Percentiles rank a stretch among this genome's conserved stretches.
Conservation (phyloP, 2,113 vertebrate genomes). For the Catagonus wagneri region DNA sequence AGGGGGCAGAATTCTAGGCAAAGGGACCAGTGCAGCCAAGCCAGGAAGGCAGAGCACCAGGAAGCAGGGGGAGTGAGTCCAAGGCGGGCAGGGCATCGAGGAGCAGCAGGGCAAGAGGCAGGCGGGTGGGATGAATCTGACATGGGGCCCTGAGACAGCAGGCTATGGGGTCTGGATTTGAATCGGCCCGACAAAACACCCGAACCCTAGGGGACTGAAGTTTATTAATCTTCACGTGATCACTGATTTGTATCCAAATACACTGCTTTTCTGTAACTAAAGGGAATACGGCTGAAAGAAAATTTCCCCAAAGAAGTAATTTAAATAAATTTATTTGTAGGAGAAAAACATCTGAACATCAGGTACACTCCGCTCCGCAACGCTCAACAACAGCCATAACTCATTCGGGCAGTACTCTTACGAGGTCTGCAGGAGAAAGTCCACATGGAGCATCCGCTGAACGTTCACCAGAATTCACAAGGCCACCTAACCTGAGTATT, state of each 20-base stretch:
- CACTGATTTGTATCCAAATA: not conserved
- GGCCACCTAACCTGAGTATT: conserved; percentile 53
- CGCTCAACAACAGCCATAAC: conserved; percentile 66
- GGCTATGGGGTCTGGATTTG: too few species aligned
- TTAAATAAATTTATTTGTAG: conserved; percentile 79
- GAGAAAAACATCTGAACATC: conserved; percentile 66
- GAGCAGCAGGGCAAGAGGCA: too few species aligned
- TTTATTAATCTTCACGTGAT: not conserved
- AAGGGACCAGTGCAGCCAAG: too few species aligned
- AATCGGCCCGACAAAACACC: not conserved
- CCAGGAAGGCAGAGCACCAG: not conserved
- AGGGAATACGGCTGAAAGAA: conserved; percentile 39
- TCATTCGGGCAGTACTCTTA: conserved; percentile 54
- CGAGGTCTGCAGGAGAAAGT: not conserved
- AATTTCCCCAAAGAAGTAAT: not conserved
- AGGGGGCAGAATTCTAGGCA: not conserved
- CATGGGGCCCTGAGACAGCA: rapidly evolving
- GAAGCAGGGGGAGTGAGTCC: not conserved
- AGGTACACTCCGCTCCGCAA: conserved; percentile 71
- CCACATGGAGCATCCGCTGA: conserved; percentile 16
- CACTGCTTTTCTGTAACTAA: not conserved
- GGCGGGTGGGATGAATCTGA: rapidly evolving
- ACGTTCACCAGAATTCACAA: conserved; percentile 71
- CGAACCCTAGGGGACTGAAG: not conserved
- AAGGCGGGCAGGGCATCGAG: too few species aligned